A percentile compares a stretch with the other conserved stretches of the same genome.
These are phyloP conservation scores for Pyrrhosoma nymphula DNA, from an alignment of 2,888 invertebrate species.

Conservation along the genomic window DNA sequence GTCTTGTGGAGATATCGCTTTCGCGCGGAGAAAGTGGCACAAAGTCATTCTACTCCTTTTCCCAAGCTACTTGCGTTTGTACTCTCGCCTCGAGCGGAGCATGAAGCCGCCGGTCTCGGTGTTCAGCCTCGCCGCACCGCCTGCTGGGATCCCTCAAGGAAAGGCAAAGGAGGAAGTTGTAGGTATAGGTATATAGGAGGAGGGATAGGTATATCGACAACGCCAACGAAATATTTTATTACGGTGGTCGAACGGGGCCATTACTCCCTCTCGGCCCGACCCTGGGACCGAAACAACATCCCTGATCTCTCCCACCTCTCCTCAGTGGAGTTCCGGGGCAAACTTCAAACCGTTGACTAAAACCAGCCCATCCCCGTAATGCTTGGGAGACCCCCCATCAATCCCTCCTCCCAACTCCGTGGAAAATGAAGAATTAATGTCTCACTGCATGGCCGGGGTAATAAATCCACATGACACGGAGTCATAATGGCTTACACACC, in stretches of 20 bases:
- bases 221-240: conserved; percentile 45
- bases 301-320: background rate
- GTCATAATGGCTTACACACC: conserved; percentile 49
- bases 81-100: background rate
- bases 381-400: background rate
- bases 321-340: background rate
- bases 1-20: background rate
- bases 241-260: background rate
- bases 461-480: conserved; percentile 65
- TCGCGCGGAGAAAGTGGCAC: background rate
- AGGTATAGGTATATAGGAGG: no score
- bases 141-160: background rate
- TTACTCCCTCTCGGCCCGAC: background rate
- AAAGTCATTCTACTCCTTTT: background rate
- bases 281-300: background rate
- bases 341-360: background rate
- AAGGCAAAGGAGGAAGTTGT: background rate
- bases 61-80: background rate
- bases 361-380: conserved; percentile 11
- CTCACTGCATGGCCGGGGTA: conserved; percentile 38
- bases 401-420: conserved; percentile 16
- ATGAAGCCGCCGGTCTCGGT: background rate
- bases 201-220: background rate
- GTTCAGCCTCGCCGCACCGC: background rate
- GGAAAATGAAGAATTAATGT: conserved; percentile 66